These are phyloP conservation scores for Garrulus glandarius DNA, from an alignment of 2,797 vertebrate species.

Conservation along the genomic window DNA sequence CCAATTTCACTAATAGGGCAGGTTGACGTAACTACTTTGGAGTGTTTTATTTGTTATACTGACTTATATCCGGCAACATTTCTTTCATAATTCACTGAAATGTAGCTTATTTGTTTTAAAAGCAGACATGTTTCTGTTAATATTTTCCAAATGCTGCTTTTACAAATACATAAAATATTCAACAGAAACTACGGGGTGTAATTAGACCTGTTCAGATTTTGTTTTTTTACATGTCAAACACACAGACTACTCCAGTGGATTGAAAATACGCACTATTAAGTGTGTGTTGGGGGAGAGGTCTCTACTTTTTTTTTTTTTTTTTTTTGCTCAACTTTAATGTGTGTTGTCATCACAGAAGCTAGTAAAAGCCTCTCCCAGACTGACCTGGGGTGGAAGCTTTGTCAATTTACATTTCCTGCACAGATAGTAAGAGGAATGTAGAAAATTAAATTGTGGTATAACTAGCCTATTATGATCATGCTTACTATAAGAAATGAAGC, in stretches of 20 bases:
- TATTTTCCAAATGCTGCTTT: not conserved
- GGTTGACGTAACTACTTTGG: not conserved
- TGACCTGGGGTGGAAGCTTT: not conserved
- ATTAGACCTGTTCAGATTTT: not conserved
- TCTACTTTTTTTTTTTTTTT: not conserved
- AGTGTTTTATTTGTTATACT: not conserved
- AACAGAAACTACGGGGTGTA: not conserved
- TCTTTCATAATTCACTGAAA: not conserved
- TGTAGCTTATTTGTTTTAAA: not conserved
- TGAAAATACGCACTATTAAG: not conserved
- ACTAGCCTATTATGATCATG: accelerated
- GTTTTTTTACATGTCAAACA: not conserved
- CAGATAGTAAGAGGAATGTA: not conserved
- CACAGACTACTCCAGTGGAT: not conserved
- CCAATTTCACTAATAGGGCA: not conserved
- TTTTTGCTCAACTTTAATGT: not conserved
- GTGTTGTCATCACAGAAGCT: not conserved
- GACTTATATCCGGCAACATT: not conserved
- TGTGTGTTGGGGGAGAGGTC: not conserved
- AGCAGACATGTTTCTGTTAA: not conserved
- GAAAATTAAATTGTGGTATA: not conserved
- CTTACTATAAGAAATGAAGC: not conserved
- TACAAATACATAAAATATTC: not conserved
- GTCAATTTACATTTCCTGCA: not conserved
- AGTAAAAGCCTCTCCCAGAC: not conserved